Percentiles rank a stretch among this genome's conserved stretches.
Conservation (phyloP, 1,140 invertebrate genomes). For the Helicorthomorpha holstii region DNA sequence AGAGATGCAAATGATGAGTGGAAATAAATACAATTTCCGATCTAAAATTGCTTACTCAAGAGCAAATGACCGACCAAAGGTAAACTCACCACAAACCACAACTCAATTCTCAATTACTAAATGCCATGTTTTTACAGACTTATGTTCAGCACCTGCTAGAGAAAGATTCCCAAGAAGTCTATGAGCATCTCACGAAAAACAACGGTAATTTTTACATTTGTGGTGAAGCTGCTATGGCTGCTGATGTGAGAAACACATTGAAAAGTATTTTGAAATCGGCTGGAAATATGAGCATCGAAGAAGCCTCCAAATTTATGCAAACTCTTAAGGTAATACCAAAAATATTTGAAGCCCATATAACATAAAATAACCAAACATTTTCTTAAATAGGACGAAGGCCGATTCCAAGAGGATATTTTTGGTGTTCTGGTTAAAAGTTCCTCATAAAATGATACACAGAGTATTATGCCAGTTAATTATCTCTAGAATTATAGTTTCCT, state of each 20-base stretch:
- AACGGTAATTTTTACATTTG: conserved; percentile 28
- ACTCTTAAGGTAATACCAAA: conserved; percentile 53
- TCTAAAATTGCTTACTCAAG: conserved; percentile 22
- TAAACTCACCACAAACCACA: conserved; percentile 4
- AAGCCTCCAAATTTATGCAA: conserved; percentile 70
- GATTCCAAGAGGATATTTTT: conserved; percentile 1
- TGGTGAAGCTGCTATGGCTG: conserved; percentile 17
- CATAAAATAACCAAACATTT: background rate
- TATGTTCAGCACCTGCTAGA: conserved; percentile 26
- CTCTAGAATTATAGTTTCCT: too few species aligned
- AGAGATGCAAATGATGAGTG: conserved; percentile 18
- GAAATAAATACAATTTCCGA: conserved; percentile 17
- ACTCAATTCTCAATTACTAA: background rate
- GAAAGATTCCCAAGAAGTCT: conserved; percentile 16
- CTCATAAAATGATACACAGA: too few species aligned
- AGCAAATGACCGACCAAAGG: conserved; percentile 19
- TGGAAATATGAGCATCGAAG: conserved; percentile 55
- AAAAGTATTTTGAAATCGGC: conserved; percentile 47
- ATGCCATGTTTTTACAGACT: conserved; percentile 13
- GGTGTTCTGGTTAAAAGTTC: background rate
- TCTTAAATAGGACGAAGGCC: background rate
- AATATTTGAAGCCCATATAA: background rate
- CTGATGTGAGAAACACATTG: conserved; percentile 10
- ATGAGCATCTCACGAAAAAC: conserved; percentile 15
- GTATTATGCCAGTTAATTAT: too few species aligned